Conservation (phyloP, 2,113 vertebrate genomes). For the Bufo bufo region DNA sequence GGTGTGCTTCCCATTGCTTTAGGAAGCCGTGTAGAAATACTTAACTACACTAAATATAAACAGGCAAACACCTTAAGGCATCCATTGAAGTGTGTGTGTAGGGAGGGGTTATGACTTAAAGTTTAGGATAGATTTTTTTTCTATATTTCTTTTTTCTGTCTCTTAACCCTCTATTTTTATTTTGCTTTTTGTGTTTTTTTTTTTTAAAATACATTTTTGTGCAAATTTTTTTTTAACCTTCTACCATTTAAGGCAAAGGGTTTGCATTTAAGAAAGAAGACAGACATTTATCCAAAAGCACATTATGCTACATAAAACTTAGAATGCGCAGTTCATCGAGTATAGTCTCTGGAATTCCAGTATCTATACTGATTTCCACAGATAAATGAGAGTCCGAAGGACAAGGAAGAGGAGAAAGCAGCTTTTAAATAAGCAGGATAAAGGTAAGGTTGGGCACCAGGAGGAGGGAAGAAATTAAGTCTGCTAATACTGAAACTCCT, state of each 20-base stretch:
- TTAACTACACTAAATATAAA: conserved; percentile 72
- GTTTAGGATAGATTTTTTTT: conserved; percentile 60
- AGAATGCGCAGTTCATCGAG: conserved; percentile 61
- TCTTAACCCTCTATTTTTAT: conserved; percentile 75
- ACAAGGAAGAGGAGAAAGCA: conserved; percentile 59
- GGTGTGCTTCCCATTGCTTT: conserved; percentile 72
- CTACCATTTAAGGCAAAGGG: conserved; percentile 74
- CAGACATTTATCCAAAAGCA: conserved; percentile 65
- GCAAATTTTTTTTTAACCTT: conserved; percentile 80
- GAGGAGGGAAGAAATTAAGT: conserved; percentile 63
- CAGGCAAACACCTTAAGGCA: conserved; percentile 82
- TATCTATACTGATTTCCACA: conserved; percentile 62
- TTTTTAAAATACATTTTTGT: conserved; percentile 70
- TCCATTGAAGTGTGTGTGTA: conserved; percentile 71
- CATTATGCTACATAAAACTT: conserved; percentile 63
- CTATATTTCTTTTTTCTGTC: conserved; percentile 58
- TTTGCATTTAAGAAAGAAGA: conserved; percentile 71
- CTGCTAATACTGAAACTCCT: conserved; percentile 71
- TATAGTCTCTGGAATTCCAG: conserved; percentile 56
- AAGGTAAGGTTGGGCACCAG: conserved; percentile 63
- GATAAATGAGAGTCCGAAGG: conserved; percentile 67
- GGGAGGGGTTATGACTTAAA: conserved; percentile 65
- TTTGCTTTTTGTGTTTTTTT: conserved; percentile 56
- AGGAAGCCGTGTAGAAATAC: conserved; percentile 69
- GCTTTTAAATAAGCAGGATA: conserved; percentile 69